These are phyloP conservation scores for Novumbra hubbsi DNA, from an alignment of 2,797 vertebrate species.

Conservation along the genomic window DNA sequence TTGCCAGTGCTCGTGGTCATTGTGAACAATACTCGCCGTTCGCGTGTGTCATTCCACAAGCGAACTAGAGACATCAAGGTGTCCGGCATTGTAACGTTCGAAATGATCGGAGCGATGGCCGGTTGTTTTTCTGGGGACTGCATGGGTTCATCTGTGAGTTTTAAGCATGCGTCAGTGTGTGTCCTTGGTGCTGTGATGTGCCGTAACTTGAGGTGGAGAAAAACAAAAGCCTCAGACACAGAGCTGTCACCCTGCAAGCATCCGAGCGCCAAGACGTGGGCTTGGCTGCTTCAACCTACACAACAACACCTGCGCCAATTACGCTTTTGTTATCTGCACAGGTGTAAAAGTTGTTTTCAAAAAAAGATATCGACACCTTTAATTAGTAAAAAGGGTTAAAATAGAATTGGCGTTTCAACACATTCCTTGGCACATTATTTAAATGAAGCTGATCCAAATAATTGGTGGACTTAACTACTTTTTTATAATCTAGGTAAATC, in stretches of 20 bases:
- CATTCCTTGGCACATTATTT: background rate
- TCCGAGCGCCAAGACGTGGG: slow-evolving; percentile 12
- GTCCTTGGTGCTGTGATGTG: slow-evolving; percentile 3
- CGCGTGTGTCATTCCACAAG: background rate
- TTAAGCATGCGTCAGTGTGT: slow-evolving; percentile 1
- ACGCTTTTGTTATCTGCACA: slow-evolving; percentile 57
- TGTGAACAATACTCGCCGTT: slow-evolving; percentile 35
- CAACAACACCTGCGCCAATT: slow-evolving; percentile 60
- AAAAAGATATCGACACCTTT: slow-evolving; percentile 66
- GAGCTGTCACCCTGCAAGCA: slow-evolving; percentile 53
- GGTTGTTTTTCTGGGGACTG: background rate
- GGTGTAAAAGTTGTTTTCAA: slow-evolving; percentile 49
- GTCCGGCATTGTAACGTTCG: background rate
- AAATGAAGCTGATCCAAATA: background rate
- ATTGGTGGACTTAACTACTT: background rate
- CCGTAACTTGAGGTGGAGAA: background rate
- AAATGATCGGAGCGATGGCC: background rate
- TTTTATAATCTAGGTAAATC: no score
- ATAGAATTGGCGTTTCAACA: slow-evolving; percentile 44
- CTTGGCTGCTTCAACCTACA: slow-evolving; percentile 47
- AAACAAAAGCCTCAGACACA: background rate
- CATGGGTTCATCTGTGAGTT: background rate
- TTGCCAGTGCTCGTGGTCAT: background rate
- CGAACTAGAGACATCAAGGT: background rate
- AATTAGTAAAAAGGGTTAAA: slow-evolving; percentile 62